These are phyloP conservation scores for Aurelia coerulea DNA, from an alignment of 30 jellyfish, hydroid and myxozoan species.

Conservation along the genomic window DNA sequence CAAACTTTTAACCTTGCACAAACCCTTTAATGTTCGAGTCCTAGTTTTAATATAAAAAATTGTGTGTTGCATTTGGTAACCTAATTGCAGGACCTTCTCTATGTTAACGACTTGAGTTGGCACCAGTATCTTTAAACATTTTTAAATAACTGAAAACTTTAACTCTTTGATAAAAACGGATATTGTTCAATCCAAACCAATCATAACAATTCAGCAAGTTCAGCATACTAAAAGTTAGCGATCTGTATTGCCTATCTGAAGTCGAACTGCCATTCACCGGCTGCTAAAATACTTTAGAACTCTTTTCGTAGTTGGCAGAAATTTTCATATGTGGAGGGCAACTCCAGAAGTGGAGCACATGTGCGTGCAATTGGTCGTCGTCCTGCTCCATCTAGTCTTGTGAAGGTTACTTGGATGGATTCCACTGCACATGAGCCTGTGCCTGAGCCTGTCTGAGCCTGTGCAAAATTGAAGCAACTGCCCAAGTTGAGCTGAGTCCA, in stretches of 20 bases:
- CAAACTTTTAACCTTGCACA: too few species aligned
- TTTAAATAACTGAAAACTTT: too few species aligned
- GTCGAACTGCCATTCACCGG: constrained; percentile 20
- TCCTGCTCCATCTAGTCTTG: not conserved
- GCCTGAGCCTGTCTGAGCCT: constrained; percentile 6
- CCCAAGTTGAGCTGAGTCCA: not conserved
- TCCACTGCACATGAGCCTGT: not conserved
- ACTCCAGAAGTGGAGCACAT: constrained; percentile 16
- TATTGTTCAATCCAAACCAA: too few species aligned
- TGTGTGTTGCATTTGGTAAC: too few species aligned
- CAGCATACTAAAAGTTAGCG: too few species aligned
- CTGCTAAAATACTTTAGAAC: constrained; percentile 1
- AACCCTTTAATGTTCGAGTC: too few species aligned
- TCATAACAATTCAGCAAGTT: too few species aligned
- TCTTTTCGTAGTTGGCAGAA: constrained; percentile 3
- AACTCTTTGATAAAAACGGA: too few species aligned
- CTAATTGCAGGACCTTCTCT: too few species aligned
- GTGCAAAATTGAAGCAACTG: not conserved
- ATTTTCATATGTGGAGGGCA: constrained; percentile 28
- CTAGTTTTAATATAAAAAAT: too few species aligned
- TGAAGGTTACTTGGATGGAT: constrained; percentile 7
- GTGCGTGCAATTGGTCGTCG: constrained; percentile 44
- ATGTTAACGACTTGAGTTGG: too few species aligned
- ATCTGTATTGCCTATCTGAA: not conserved
- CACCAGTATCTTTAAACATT: too few species aligned